These are phyloP conservation scores for Apogon hyalosoma DNA, from an alignment of 2,797 vertebrate species.

Conservation along the genomic window DNA sequence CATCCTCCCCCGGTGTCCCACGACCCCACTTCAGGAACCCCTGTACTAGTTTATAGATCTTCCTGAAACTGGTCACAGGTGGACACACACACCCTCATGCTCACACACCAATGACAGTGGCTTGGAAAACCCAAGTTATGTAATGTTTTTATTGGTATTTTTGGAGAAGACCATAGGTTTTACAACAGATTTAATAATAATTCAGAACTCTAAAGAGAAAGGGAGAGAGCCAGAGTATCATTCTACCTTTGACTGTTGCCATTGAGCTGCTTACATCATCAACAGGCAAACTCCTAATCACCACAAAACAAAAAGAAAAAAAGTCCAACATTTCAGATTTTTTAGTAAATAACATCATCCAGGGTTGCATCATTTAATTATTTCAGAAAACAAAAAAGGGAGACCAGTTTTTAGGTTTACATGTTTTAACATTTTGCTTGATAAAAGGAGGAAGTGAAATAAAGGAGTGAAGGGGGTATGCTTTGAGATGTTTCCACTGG, in stretches of 20 bases:
- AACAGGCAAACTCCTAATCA: constrained; percentile 95
- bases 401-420: constrained; percentile 70
- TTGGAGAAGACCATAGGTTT: constrained; percentile 89
- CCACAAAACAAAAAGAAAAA: constrained; percentile 79
- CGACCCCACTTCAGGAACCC: too few relatives aligned
- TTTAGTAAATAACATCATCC: constrained; percentile 80
- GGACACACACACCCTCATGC: too few relatives aligned
- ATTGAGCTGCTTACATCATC: constrained; percentile 77
- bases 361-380: constrained; percentile 82
- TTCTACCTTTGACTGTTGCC: constrained; percentile 87
- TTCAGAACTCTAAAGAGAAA: constrained; percentile 94
- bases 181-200: constrained; percentile 94
- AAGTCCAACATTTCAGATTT: constrained; percentile 77
- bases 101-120: constrained; percentile 81
- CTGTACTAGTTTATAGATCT: too few relatives aligned
- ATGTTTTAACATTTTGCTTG: constrained; percentile 72
- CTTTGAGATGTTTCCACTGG: constrained; percentile 59
- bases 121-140: constrained; percentile 81
- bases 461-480: constrained; percentile 67
- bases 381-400: constrained; percentile 66
- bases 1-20: too few relatives aligned
- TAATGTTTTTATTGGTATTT: constrained; percentile 83
- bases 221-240: constrained; percentile 84
- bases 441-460: constrained; percentile 89
- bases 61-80: too few relatives aligned